phyloP scores from a whole-genome alignment of 2,113 vertebrate genomes.

The Amblyornis subalaris region DNA sequence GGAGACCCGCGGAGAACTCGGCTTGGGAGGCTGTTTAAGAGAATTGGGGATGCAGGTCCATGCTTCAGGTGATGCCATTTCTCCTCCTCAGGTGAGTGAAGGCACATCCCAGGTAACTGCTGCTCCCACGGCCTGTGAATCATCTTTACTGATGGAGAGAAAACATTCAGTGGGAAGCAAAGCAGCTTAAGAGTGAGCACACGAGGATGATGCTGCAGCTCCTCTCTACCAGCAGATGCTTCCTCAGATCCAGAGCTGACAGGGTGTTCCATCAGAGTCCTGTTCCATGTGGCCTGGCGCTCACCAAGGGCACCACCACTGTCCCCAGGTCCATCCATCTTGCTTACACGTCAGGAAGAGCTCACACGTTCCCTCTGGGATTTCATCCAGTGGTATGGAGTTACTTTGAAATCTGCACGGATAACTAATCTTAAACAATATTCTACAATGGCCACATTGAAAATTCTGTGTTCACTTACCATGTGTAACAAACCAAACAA shows the following conservation, averaged over 20 bases:
- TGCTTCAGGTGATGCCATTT: rapidly evolving
- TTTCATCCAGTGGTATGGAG: neutral
- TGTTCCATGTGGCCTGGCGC: neutral
- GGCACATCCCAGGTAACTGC: neutral
- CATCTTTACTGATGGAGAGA: neutral
- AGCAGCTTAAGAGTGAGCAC: neutral
- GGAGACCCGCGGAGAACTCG: neutral
- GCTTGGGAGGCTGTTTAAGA: neutral
- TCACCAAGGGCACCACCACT: neutral
- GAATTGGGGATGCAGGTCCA: rapidly evolving
- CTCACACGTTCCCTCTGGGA: neutral
- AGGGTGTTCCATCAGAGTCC: neutral
- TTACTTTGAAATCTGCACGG: neutral
- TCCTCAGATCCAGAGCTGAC: neutral
- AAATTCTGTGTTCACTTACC: conserved; percentile 39
- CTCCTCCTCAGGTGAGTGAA: neutral
- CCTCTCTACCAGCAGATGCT: neutral
- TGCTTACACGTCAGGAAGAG: neutral
- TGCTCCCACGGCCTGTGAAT: neutral
- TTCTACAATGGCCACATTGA: conserved; percentile 18
- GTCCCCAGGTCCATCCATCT: neutral
- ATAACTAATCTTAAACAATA: conserved; percentile 4
- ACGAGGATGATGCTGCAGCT: neutral
- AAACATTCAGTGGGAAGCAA: neutral
- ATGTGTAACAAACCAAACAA: conserved; percentile 73